phyloP scores from a whole-genome alignment of 2,113 vertebrate species.

The Todiramphus chloris region DNA sequence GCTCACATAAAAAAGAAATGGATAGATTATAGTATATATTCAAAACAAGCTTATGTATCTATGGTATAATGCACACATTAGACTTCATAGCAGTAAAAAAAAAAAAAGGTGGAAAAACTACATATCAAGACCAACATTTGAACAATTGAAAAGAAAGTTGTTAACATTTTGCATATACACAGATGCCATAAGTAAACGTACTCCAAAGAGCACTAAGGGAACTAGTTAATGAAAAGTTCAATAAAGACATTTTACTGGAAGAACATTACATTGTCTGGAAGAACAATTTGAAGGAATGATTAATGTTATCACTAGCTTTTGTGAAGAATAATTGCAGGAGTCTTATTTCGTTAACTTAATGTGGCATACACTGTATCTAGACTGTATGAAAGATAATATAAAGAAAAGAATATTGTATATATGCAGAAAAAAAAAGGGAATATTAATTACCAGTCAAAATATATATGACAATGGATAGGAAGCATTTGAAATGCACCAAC shows the following conservation, averaged over 20 bases:
- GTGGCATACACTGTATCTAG: neutral
- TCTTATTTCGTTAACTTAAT: slow-evolving; percentile 36
- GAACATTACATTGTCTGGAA: slow-evolving; percentile 26
- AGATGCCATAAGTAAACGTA: neutral
- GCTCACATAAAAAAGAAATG: neutral
- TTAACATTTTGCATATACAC: neutral
- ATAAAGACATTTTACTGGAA: slow-evolving; percentile 26
- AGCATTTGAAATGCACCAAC: neutral
- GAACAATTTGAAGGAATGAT: slow-evolving; percentile 33
- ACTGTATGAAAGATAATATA: neutral
- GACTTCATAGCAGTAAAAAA: neutral
- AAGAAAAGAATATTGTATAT: neutral
- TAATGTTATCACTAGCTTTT: slow-evolving; percentile 17
- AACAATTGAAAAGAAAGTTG: neutral
- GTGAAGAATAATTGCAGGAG: slow-evolving; percentile 14
- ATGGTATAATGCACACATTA: neutral
- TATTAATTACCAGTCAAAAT: slow-evolving; percentile 3
- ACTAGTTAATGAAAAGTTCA: slow-evolving; percentile 22
- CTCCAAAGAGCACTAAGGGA: neutral
- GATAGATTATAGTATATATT: neutral
- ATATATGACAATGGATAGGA: neutral
- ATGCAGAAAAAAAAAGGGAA: neutral
- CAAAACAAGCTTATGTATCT: neutral
- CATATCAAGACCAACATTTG: neutral
- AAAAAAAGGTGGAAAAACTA: neutral